phyloP scores from a whole-genome alignment of 2,888 invertebrate genomes.

The Labia minor region DNA sequence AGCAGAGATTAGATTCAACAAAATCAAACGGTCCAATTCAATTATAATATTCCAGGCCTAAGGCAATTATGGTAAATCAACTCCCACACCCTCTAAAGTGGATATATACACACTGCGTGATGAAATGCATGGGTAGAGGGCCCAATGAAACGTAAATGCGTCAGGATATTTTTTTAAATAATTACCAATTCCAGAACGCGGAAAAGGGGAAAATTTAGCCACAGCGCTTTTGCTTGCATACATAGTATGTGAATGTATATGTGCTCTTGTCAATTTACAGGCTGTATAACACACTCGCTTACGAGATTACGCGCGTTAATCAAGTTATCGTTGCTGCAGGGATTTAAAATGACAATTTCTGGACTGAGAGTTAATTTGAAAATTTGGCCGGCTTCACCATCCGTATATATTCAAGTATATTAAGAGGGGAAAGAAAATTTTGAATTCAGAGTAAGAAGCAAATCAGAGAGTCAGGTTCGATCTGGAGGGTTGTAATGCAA shows the following conservation, averaged over 20 bases:
- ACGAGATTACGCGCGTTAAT: slow-evolving; percentile 13
- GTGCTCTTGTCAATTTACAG: slow-evolving; percentile 13
- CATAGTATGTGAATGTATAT: background rate
- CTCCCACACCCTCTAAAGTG: slow-evolving; percentile 8
- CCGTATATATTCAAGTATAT: background rate
- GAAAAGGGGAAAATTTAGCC: slow-evolving; percentile 4
- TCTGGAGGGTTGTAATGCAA: background rate
- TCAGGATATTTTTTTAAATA: background rate
- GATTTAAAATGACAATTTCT: slow-evolving; percentile 4
- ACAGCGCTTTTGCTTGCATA: background rate
- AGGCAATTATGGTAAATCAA: slow-evolving; percentile 13
- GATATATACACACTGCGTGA: slow-evolving; percentile 5
- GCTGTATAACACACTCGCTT: background rate
- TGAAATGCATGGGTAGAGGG: slow-evolving; percentile 8
- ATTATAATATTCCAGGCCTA: slow-evolving; percentile 4
- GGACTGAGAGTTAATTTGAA: slow-evolving; percentile 2
- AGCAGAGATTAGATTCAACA: slow-evolving; percentile 7
- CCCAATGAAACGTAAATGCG: slow-evolving; percentile 4
- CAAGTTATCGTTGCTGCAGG: slow-evolving; percentile 8
- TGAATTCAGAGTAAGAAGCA: background rate
- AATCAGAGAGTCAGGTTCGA: background rate
- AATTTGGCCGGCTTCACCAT: background rate
- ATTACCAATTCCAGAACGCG: background rate
- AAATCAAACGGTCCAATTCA: slow-evolving; percentile 13
- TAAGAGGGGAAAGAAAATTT: background rate